Evolutionary conservation across 2,888 invertebrate genomes (phyloP).

Genomic region (Dryomyza anilis): DNA sequence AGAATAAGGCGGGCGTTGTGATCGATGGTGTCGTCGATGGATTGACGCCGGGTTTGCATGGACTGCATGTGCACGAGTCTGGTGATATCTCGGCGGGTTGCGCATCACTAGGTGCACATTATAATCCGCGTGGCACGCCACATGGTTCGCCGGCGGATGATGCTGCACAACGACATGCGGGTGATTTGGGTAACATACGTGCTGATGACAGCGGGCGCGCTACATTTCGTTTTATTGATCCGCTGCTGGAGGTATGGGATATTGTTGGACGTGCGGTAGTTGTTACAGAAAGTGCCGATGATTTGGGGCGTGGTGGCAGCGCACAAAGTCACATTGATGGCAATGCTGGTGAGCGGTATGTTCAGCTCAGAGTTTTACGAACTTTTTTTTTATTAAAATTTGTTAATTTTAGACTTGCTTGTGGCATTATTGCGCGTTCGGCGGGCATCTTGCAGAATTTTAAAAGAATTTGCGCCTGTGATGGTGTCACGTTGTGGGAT

Average conservation of each 20-base stretch:
- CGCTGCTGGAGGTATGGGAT: constrained; percentile 70
- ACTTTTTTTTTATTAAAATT: constrained; percentile 15
- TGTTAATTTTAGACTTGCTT: constrained; percentile 81
- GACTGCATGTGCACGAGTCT: constrained; percentile 69
- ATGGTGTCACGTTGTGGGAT: constrained; percentile 89
- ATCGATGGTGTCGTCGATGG: constrained; percentile 88
- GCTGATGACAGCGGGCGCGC: constrained; percentile 70
- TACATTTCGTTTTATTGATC: constrained; percentile 69
- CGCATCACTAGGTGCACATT: constrained; percentile 68
- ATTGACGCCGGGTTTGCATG: constrained; percentile 66
- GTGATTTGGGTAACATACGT: constrained; percentile 70
- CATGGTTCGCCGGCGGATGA: constrained; percentile 64
- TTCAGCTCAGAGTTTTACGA: background rate
- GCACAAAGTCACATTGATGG: constrained; percentile 67
- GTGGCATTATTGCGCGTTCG: constrained; percentile 87
- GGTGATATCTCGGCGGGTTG: constrained; percentile 73
- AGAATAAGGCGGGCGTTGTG: constrained; percentile 65
- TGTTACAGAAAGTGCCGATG: constrained; percentile 69
- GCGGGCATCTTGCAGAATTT: constrained; percentile 86
- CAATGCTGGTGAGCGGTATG: constrained; percentile 68
- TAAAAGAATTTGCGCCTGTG: constrained; percentile 88
- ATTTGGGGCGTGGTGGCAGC: constrained; percentile 65
- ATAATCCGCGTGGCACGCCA: constrained; percentile 63
- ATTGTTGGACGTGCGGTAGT: constrained; percentile 81
- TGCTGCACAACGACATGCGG: constrained; percentile 64